Percentiles rank a stretch among this genome's conserved stretches.
Conservation (phyloP, 2,888 invertebrate genomes). For the Anagyrus pseudococci region DNA sequence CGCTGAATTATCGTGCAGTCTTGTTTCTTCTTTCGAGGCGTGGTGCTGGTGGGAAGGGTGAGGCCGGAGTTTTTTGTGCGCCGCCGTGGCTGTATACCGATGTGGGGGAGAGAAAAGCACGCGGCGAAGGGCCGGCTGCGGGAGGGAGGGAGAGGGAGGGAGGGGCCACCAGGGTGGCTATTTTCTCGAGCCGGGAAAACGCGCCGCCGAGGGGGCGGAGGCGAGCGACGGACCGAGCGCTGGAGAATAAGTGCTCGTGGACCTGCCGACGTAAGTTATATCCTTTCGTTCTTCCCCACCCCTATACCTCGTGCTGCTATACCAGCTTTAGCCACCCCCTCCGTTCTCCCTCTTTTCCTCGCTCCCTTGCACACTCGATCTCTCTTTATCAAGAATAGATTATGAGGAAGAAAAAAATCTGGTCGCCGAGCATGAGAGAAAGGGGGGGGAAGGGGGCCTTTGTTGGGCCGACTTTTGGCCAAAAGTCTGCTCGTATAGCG, state of each 20-base stretch:
- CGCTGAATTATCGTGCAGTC: slow-evolving; percentile 47
- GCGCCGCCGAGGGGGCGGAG: neutral
- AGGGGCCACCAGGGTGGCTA: too few relatives aligned
- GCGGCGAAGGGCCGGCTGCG: too few relatives aligned
- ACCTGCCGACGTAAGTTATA: slow-evolving; percentile 36
- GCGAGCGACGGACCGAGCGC: slow-evolving; percentile 6
- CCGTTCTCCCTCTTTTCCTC: neutral
- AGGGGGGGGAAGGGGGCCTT: too few relatives aligned
- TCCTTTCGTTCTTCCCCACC: slow-evolving; percentile 20
- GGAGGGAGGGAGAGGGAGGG: too few relatives aligned
- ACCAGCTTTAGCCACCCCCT: neutral
- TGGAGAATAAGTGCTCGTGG: slow-evolving; percentile 29
- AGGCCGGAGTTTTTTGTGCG: neutral
- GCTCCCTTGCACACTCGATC: neutral
- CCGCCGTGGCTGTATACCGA: too few relatives aligned
- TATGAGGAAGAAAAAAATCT: slow-evolving; percentile 18
- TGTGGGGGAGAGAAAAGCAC: too few relatives aligned
- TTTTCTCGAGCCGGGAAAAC: slow-evolving; percentile 27
- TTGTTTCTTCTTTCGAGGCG: slow-evolving; percentile 44
- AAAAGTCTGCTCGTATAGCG: neutral
- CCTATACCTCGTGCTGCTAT: neutral
- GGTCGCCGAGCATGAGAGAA: neutral
- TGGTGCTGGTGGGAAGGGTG: neutral
- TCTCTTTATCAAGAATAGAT: slow-evolving; percentile 23
- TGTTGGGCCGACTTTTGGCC: neutral